These are phyloP conservation scores for Fukomys damarensis DNA, from an alignment of 2,113 vertebrate species.

Conservation along the genomic window DNA sequence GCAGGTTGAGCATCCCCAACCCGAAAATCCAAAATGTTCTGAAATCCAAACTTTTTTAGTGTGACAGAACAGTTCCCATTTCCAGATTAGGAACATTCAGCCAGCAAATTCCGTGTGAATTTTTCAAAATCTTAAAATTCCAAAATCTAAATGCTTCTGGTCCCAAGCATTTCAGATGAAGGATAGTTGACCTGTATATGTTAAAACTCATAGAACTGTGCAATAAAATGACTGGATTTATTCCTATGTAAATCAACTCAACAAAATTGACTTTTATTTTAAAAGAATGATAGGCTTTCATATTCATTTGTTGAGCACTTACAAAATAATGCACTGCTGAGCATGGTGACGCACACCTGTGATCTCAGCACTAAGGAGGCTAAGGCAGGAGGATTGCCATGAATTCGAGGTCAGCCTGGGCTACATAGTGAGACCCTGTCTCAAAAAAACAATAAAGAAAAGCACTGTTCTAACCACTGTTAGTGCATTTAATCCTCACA, in stretches of 20 bases:
- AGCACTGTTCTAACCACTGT: background rate
- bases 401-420: too few species aligned
- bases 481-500: background rate
- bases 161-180: background rate
- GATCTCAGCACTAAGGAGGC: too few species aligned
- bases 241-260: background rate
- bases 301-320: background rate
- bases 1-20: too few species aligned
- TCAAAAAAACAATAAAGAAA: too few species aligned
- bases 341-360: too few species aligned
- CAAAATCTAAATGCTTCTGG: background rate
- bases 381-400: too few species aligned
- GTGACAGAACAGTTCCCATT: background rate
- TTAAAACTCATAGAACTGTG: background rate
- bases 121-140: background rate
- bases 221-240: background rate
- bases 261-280: background rate
- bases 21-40: background rate
- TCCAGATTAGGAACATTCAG: background rate
- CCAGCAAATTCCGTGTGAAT: background rate
- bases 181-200: background rate
- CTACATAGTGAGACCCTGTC: too few species aligned
- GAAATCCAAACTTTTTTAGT: background rate
- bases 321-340: background rate
- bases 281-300: background rate